Evolutionary conservation across 2,888 invertebrate genomes (phyloP).

Genomic region (Pasiphila rectangulata): DNA sequence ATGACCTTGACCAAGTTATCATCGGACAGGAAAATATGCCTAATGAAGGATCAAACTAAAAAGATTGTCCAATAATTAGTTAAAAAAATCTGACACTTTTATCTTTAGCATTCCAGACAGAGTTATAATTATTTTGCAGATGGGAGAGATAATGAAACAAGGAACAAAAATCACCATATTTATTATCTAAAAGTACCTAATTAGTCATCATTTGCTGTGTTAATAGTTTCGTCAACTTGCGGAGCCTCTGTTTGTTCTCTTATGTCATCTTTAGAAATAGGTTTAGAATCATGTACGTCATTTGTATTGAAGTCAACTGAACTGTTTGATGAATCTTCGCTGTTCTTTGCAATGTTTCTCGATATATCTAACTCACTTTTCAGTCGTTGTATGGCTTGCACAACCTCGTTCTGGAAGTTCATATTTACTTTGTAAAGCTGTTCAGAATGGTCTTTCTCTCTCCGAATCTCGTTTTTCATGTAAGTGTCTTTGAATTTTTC

Average conservation of each 20-base stretch:
- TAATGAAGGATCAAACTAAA: no score
- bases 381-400: conserved; percentile 67
- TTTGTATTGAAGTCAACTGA: conserved; percentile 58
- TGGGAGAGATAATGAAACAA: conserved; percentile 13
- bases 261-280: conserved; percentile 33
- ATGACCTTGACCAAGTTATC: conserved; percentile 39
- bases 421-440: conserved; percentile 72
- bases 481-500: conserved; percentile 72
- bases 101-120: no score
- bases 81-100: no score
- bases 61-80: no score
- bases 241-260: conserved; percentile 20
- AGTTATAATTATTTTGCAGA: no score
- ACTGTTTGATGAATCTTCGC: conserved; percentile 45
- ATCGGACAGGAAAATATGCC: no score
- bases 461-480: conserved; percentile 62
- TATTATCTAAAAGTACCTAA: conserved; percentile 29
- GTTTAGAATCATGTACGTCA: conserved; percentile 33
- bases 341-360: conserved; percentile 49
- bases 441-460: conserved; percentile 72
- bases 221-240: conserved; percentile 9
- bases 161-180: conserved; percentile 11
- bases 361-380: conserved; percentile 70
- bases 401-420: conserved; percentile 72
- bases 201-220: conserved; percentile 29